Evolutionary conservation across 23 tunicate species (phyloP).

Genomic region (Styela clava): DNA sequence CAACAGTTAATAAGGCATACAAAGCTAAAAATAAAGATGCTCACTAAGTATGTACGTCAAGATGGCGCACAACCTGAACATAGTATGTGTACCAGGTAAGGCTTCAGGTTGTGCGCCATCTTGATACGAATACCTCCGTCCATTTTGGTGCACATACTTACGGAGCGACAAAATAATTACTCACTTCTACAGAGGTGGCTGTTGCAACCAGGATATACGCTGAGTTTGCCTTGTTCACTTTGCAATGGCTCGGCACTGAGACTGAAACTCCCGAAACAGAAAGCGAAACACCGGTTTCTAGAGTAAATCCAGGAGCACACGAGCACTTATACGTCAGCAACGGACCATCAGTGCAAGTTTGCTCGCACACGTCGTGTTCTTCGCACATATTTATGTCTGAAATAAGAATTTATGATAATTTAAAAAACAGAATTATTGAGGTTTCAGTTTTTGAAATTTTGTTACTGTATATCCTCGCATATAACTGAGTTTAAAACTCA

Average conservation of each 20-base stretch:
- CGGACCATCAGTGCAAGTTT: constrained; percentile 4
- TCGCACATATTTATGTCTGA: constrained; percentile 19
- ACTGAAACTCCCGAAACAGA: no score
- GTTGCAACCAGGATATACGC: constrained; percentile 22
- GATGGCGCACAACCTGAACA: no score
- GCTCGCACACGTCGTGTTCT: constrained; percentile 30
- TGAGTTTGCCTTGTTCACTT: constrained; percentile 8
- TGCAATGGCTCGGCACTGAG: neutral
- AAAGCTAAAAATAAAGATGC: no score
- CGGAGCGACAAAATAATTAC: no score
- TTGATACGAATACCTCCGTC: no score
- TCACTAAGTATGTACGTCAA: no score
- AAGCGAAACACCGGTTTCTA: neutral
- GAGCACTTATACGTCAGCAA: neutral
- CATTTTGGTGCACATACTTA: no score
- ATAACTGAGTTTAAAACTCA: no score
- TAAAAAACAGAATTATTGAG: neutral
- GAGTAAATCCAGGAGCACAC: constrained; percentile 1
- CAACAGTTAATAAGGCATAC: no score
- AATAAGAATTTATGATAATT: neutral
- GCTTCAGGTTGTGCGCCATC: no score
- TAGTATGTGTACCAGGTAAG: no score
- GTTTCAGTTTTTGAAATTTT: neutral
- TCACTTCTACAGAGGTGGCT: constrained; percentile 14
- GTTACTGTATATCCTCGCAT: no score